A percentile compares a stretch with the other conserved stretches of the same genome.
phyloP scores from a whole-genome alignment of 2,797 vertebrate species.

The Spheniscus humboldti region DNA sequence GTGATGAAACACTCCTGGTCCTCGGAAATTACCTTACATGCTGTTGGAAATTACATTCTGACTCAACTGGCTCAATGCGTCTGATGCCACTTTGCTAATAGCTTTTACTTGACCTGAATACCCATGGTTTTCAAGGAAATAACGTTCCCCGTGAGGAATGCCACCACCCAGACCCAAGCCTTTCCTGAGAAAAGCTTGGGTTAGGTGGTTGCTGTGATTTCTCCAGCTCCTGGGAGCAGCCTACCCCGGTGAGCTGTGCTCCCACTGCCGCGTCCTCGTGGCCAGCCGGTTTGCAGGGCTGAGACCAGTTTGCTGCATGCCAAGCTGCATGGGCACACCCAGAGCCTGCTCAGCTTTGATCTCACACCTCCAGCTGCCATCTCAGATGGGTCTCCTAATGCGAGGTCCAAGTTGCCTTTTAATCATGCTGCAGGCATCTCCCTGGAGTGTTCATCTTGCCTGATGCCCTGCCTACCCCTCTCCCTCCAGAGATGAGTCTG shows the following conservation, averaged over 20 bases:
- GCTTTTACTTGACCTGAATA: background rate
- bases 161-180: background rate
- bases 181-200: background rate
- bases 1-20: background rate
- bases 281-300: background rate
- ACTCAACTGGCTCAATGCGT: background rate
- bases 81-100: background rate
- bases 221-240: background rate
- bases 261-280: accelerated
- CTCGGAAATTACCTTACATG: background rate
- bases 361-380: background rate
- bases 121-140: background rate
- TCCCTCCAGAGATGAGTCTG: background rate
- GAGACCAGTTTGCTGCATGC: accelerated
- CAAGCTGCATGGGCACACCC: background rate
- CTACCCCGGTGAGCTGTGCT: background rate
- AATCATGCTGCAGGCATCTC: background rate
- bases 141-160: background rate
- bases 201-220: background rate
- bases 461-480: background rate
- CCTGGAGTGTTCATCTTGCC: accelerated
- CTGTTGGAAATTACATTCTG: constrained; percentile 11
- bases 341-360: background rate
- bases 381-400: background rate
- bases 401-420: background rate